A percentile compares a stretch with the other conserved stretches of the same genome.
Conservation (phyloP, 2,113 vertebrate genomes). For the Paramisgurnus dabryanus region DNA sequence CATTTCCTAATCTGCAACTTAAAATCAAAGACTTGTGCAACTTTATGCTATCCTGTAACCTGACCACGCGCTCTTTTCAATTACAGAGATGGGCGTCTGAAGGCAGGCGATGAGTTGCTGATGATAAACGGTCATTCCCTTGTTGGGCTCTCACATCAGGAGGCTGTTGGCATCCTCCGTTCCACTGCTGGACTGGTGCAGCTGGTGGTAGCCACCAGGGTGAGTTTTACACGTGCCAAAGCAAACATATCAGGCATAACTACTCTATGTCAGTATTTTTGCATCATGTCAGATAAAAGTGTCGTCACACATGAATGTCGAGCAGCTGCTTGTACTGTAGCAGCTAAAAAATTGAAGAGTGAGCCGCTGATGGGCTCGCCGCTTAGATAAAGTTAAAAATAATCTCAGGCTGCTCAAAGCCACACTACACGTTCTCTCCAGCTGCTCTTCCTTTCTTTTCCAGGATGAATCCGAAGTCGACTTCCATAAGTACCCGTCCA, state of each 20-base stretch:
- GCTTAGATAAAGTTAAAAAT: conserved; percentile 47
- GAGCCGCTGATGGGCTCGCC: conserved; percentile 31
- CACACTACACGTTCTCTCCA: conserved; percentile 10
- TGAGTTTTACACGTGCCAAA: conserved; percentile 61
- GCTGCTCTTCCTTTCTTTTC: conserved; percentile 1
- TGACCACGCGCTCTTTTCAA: conserved; percentile 23
- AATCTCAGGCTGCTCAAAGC: conserved; percentile 23
- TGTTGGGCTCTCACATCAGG: conserved; percentile 92
- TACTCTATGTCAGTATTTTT: neutral
- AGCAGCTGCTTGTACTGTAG: conserved; percentile 22
- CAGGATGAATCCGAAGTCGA: conserved; percentile 82
- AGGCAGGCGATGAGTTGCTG: conserved; percentile 87
- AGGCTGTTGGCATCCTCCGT: conserved; percentile 87
- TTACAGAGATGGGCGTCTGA: conserved; percentile 89
- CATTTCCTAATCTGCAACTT: too few species aligned
- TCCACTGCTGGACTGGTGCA: conserved; percentile 86
- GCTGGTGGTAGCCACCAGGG: conserved; percentile 91
- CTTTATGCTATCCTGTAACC: neutral
- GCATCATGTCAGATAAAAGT: neutral
- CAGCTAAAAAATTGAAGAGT: conserved; percentile 53
- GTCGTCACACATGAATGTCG: neutral
- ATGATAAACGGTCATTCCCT: conserved; percentile 94
- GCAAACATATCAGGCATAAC: neutral
- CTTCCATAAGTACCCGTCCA: conserved; percentile 84
- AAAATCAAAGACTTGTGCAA: too few species aligned